Percentiles rank a stretch among this genome's conserved stretches.
Evolutionary conservation across 2,888 invertebrate species (phyloP).

Genomic region (Andrena marginata): DNA sequence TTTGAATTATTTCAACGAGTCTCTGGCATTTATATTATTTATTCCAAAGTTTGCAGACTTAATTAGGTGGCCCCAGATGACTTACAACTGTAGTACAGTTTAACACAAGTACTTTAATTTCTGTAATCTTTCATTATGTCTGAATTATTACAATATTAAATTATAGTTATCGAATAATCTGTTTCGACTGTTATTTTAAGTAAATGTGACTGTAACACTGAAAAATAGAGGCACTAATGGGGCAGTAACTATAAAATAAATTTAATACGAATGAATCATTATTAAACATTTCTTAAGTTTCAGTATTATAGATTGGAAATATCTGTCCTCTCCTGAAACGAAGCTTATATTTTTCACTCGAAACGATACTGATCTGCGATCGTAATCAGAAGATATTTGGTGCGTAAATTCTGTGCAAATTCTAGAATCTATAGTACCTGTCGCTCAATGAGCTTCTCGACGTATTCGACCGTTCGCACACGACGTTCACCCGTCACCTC

Average conservation of each 20-base stretch:
- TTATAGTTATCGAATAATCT: not conserved
- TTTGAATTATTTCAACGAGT: not conserved
- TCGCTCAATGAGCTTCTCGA: constrained; percentile 97
- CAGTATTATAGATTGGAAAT: not conserved
- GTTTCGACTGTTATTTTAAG: not conserved
- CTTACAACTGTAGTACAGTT: not conserved
- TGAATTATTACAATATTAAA: not conserved
- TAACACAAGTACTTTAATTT: not conserved
- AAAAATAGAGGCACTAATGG: not conserved
- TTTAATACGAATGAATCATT: not conserved
- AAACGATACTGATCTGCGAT: constrained; percentile 20
- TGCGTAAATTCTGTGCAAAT: constrained; percentile 65
- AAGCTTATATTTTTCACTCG: not conserved
- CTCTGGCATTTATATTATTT: not conserved
- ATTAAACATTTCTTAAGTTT: not conserved
- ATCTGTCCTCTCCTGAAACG: not conserved
- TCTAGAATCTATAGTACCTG: constrained; percentile 89
- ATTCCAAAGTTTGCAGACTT: not conserved
- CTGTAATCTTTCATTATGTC: not conserved
- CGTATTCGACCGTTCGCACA: constrained; percentile 96
- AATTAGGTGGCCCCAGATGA: not conserved
- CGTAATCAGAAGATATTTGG: constrained; percentile 35
- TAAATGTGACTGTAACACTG: not conserved
- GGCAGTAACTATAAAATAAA: not conserved
- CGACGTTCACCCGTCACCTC: constrained; percentile 94